Base-by-base conservation (phyloP, 2,888 invertebrate species). In the Oeneis ivallda region DNA sequence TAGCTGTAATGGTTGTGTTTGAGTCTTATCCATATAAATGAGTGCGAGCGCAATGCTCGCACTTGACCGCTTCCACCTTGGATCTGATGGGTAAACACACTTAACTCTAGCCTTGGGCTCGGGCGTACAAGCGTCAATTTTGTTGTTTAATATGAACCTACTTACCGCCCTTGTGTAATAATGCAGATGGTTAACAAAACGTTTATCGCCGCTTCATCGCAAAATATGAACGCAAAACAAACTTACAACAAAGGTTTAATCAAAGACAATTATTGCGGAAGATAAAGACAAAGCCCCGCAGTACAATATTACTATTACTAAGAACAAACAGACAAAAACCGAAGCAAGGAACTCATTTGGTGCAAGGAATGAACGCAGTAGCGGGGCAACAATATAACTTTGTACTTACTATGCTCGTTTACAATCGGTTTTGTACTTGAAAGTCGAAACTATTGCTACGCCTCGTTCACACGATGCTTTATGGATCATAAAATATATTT, bases 311-410 rank as follows among this genome's bases (percentile, higher is more conserved):
- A 65, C 63, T 45, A 50, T 39, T n/a, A n/a, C n/a, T n/a, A n/a
- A 64, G 63, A 58, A 58, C 61, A 64, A 67, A 65, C 61, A 37
- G 67, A 66, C 62, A 57, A 66, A 59, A 66, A 66, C 60, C 61
- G 52, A 60, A 65, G 63, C 59, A 53, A 59, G 62, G 75, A 78
- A 79, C 76, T 81, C 79, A 79, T 82, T 82, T 78, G 78, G 78
- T 76, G 75, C 75, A 67, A 73, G 71, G 73, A 74, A 75, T 75
- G 75, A 78, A 76, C 78, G 80, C 72, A 79, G 78, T 76, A 75
- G 73, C 74, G 73, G 72, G 75, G 77, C 75, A 82, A 84, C 79
- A 81, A 80, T 74, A 70, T 72, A 72, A 77, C 77, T 81, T 81
- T 80, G 80, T 75, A 74, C 75, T 71, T 71, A 75, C 70, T 62